These are phyloP conservation scores for Corapipo altera DNA, from an alignment of 2,113 vertebrate species.

Conservation along the genomic window DNA sequence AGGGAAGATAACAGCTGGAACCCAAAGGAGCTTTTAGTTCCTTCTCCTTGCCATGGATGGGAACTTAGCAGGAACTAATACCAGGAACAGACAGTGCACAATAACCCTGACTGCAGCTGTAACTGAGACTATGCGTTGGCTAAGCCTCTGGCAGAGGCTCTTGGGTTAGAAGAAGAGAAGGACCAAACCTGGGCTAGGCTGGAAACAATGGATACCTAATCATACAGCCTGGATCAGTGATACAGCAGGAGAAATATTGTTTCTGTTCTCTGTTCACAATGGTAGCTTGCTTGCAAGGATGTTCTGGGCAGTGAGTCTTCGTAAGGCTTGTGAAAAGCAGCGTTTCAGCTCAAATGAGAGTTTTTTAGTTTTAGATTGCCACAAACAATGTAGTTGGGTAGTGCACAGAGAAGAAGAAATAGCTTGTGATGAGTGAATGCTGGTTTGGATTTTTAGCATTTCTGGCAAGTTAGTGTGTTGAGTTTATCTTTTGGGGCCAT, in stretches of 20 bases:
- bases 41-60: not conserved
- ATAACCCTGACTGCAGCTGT: not conserved
- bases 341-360: not conserved
- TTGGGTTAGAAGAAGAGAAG: not conserved
- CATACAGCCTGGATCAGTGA: not conserved
- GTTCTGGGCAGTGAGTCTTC: not conserved
- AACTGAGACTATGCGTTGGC: not conserved
- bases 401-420: not conserved
- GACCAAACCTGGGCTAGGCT: not conserved
- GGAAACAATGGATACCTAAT: not conserved
- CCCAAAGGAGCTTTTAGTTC: constrained; percentile 36
- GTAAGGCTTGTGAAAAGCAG: not conserved
- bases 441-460: not conserved
- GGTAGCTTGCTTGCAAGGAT: not conserved
- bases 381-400: not conserved
- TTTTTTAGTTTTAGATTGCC: not conserved
- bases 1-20: constrained; percentile 42
- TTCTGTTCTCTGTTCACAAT: not conserved
- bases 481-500: no score
- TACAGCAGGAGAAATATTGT: not conserved
- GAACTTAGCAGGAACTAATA: not conserved
- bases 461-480: not conserved
- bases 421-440: not conserved
- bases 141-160: not conserved
- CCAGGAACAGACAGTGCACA: not conserved